A percentile compares a stretch with the other conserved stretches of the same genome.
Conservation (phyloP, 2,888 invertebrate species). For the Chaetogeoica ovagalla region DNA sequence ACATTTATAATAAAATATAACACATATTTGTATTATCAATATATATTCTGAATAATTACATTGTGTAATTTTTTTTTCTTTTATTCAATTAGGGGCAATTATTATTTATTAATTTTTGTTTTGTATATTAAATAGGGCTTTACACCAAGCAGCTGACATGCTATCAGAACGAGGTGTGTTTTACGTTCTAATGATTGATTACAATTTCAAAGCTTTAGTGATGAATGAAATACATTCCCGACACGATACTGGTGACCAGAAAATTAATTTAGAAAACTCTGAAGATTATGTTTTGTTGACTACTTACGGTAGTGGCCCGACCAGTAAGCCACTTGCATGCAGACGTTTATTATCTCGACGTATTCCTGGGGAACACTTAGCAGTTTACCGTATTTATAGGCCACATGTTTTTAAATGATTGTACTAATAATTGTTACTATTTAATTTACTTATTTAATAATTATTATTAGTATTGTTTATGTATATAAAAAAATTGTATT, state of each 20-base stretch:
- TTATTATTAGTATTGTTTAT: no score
- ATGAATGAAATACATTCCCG: conserved; percentile 15
- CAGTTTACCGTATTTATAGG: conserved; percentile 16
- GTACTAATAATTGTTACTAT: neutral
- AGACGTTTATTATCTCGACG: neutral
- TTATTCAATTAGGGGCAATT: no score
- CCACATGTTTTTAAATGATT: neutral
- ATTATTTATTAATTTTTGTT: conserved; percentile 58
- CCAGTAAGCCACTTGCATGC: neutral
- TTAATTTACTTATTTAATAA: neutral
- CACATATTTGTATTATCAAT: no score
- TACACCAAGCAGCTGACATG: conserved; percentile 70
- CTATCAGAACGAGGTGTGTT: conserved; percentile 77
- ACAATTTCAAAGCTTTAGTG: conserved; percentile 65
- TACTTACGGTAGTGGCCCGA: conserved; percentile 17
- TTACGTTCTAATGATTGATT: conserved; percentile 85
- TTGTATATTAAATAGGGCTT: conserved; percentile 62
- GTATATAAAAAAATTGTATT: no score
- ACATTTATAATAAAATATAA: no score
- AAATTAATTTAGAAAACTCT: neutral
- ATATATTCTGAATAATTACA: no score
- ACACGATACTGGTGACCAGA: neutral
- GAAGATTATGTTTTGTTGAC: conserved; percentile 1
- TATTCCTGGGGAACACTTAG: conserved; percentile 16
- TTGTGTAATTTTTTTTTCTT: no score